phyloP scores from a whole-genome alignment of 2,113 vertebrate genomes.

The Brachypodius melanocephalos region DNA sequence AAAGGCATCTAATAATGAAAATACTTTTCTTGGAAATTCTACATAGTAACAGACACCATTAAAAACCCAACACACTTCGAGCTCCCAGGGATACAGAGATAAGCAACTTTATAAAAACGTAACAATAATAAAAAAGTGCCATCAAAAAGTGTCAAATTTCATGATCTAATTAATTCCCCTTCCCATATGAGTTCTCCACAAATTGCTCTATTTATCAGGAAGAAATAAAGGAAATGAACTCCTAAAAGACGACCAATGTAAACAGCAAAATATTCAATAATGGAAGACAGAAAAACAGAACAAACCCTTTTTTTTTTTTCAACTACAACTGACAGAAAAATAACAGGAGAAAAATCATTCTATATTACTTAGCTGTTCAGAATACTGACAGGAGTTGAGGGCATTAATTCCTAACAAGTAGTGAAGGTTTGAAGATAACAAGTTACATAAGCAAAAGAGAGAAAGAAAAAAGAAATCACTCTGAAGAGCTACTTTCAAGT shows the following conservation, averaged over 20 bases:
- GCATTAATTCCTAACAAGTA: not conserved
- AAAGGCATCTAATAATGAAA: not conserved
- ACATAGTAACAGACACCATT: not conserved
- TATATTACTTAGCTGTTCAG: not conserved
- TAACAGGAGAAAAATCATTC: not conserved
- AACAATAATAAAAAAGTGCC: not conserved
- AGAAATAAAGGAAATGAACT: not conserved
- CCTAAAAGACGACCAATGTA: not conserved
- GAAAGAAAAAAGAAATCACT: not conserved
- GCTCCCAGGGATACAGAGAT: not conserved
- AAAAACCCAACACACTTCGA: not conserved
- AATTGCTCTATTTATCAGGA: not conserved
- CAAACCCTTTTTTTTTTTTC: not conserved
- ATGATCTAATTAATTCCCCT: not conserved
- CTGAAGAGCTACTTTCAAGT: not conserved
- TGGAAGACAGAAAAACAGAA: not conserved
- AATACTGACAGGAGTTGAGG: not conserved
- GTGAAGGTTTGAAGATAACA: not conserved
- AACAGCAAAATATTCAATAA: not conserved
- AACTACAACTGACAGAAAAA: not conserved
- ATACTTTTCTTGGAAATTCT: not conserved
- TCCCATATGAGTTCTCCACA: not conserved
- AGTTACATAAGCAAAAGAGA: not conserved
- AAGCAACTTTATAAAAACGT: not conserved
- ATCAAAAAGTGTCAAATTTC: not conserved